phyloP scores from a whole-genome alignment of 2,888 invertebrate species.

The Euzetes globulus region DNA sequence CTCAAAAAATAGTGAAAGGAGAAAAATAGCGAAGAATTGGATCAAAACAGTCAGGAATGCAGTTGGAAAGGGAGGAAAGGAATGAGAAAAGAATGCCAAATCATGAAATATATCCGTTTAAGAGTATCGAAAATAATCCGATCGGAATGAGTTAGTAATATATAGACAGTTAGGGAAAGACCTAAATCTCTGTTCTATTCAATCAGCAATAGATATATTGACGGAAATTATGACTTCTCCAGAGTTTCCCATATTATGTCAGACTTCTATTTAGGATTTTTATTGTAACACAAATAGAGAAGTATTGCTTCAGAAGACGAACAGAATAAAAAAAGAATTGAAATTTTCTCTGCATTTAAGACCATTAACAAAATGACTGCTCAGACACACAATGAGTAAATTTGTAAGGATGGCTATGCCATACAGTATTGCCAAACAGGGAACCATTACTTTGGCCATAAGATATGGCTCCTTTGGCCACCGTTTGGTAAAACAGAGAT shows the following conservation, averaged over 20 bases:
- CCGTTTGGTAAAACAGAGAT: neutral
- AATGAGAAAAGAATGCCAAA: neutral
- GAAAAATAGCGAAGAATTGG: neutral
- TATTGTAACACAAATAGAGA: neutral
- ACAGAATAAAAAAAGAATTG: neutral
- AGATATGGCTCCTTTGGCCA: neutral
- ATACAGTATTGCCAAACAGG: neutral
- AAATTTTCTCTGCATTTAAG: neutral
- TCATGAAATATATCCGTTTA: constrained; percentile 11
- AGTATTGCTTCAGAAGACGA: neutral
- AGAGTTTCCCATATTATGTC: neutral
- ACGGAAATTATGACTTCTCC: constrained; percentile 10
- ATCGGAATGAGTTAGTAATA: neutral
- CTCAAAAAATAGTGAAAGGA: constrained; percentile 5
- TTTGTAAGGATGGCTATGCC: neutral
- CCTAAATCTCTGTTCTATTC: neutral
- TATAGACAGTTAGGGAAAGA: neutral
- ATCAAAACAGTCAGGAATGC: neutral
- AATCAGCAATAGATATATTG: constrained; percentile 12
- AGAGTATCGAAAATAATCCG: constrained; percentile 9
- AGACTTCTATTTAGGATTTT: neutral
- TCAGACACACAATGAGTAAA: neutral
- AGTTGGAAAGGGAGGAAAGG: neutral
- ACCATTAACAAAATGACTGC: constrained; percentile 7
- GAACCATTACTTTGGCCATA: neutral